Evolutionary conservation across 2,888 invertebrate species (phyloP).

Genomic region (Parasteatoda lunata): DNA sequence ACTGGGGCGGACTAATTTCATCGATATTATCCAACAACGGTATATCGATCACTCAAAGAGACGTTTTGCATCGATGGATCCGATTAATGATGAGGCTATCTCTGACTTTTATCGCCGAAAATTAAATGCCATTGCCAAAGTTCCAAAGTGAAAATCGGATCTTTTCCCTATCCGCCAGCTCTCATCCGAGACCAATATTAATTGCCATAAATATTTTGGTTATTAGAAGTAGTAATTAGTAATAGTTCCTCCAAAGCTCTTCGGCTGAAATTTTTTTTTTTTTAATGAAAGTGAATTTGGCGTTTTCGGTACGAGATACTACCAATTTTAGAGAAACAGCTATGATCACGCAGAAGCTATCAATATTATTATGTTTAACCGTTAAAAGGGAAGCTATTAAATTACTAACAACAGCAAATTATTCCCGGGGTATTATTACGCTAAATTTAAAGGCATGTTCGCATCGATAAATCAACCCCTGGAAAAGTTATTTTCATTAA

Average conservation of each 20-base stretch:
- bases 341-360: not conserved
- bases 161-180: not conserved
- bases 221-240: not conserved
- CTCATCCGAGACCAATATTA: not conserved
- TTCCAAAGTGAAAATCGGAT: not conserved
- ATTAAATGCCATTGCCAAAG: constrained; percentile 2
- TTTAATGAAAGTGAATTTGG: not conserved
- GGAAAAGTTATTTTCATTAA: no score
- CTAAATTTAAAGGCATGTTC: no score
- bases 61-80: not conserved
- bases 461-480: no score
- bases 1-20: constrained; percentile 22
- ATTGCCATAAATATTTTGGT: constrained; percentile 5
- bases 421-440: no score
- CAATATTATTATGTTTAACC: not conserved
- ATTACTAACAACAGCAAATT: no score
- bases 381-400: no score
- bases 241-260: not conserved
- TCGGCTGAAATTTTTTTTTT: no score
- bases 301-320: not conserved
- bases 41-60: not conserved
- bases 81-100: not conserved
- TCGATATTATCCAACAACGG: constrained; percentile 10
- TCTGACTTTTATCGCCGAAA: not conserved
- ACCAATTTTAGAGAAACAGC: not conserved